Evolutionary conservation across 2,888 invertebrate genomes (phyloP).

Genomic region (Frankliniella intonsa): DNA sequence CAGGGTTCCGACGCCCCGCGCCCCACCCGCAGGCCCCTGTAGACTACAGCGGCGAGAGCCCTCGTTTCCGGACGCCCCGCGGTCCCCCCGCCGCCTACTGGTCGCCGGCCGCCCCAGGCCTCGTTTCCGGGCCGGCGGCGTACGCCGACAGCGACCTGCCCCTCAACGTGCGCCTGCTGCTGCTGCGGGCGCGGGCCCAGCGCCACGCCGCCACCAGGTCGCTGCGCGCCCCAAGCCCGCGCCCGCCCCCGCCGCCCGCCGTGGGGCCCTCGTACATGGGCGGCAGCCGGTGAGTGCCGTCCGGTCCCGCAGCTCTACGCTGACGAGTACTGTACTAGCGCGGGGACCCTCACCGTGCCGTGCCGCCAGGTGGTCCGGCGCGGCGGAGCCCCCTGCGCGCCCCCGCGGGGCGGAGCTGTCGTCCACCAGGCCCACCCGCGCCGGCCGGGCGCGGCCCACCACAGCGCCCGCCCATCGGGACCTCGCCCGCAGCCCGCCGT

Average conservation of each 20-base stretch:
- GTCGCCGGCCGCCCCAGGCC: neutral
- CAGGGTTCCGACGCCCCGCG: too few species aligned
- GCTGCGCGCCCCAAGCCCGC: neutral
- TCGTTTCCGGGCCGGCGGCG: neutral
- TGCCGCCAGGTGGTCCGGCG: too few species aligned
- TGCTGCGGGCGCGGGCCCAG: slow-evolving; percentile 5
- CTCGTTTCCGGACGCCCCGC: neutral
- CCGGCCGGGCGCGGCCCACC: too few species aligned
- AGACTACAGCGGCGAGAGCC: neutral
- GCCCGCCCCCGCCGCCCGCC: neutral
- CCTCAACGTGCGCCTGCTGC: slow-evolving; percentile 11
- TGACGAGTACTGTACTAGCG: too few species aligned
- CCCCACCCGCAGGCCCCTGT: neutral
- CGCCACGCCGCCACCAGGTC: neutral
- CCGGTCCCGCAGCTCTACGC: too few species aligned
- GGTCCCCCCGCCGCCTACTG: neutral
- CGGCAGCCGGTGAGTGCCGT: neutral
- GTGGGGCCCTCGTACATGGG: neutral
- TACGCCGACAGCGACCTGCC: neutral
- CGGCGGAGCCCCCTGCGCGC: too few species aligned
- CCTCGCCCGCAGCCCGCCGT: too few species aligned
- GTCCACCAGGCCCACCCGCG: too few species aligned
- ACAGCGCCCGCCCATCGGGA: too few species aligned
- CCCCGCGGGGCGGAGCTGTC: too few species aligned
- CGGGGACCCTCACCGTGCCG: too few species aligned